Evolutionary conservation across 2,888 invertebrate genomes (phyloP).

Genomic region (Cordylochernes scorpioides): DNA sequence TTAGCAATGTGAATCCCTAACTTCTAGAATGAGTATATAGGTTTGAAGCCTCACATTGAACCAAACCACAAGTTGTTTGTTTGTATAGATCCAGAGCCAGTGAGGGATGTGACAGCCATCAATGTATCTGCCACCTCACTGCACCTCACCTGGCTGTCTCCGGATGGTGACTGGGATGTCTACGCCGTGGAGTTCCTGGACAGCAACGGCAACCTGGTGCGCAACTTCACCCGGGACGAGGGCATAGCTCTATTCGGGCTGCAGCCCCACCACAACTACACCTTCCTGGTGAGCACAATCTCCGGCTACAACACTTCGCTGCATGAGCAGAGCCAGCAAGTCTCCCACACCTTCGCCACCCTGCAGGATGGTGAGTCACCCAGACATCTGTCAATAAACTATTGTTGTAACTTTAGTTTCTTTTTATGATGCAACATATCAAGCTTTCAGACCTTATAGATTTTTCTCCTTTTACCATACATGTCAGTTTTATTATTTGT

Average conservation of each 20-base stretch:
- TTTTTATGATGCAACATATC: too few relatives aligned
- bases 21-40: too few relatives aligned
- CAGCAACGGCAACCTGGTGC: constrained; percentile 37
- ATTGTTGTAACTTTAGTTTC: too few relatives aligned
- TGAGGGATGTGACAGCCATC: constrained; percentile 49
- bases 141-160: constrained; percentile 44
- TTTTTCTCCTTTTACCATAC: too few relatives aligned
- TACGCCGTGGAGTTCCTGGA: constrained; percentile 56
- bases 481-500: too few relatives aligned
- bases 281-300: constrained; percentile 55
- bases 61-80: neutral
- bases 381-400: neutral
- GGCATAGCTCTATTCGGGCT: constrained; percentile 40
- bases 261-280: constrained; percentile 56
- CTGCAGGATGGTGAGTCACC: constrained; percentile 28
- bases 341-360: constrained; percentile 48
- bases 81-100: constrained; percentile 45
- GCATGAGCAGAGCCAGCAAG: constrained; percentile 42
- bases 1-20: too few relatives aligned
- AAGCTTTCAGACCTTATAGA: too few relatives aligned
- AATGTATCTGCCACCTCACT: constrained; percentile 48
- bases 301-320: constrained; percentile 51
- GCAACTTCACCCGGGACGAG: constrained; percentile 38
- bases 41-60: too few relatives aligned
- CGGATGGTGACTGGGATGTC: constrained; percentile 50